Base-by-base conservation (phyloP, 2,888 invertebrate species). In the Callinectes sapidus region DNA sequence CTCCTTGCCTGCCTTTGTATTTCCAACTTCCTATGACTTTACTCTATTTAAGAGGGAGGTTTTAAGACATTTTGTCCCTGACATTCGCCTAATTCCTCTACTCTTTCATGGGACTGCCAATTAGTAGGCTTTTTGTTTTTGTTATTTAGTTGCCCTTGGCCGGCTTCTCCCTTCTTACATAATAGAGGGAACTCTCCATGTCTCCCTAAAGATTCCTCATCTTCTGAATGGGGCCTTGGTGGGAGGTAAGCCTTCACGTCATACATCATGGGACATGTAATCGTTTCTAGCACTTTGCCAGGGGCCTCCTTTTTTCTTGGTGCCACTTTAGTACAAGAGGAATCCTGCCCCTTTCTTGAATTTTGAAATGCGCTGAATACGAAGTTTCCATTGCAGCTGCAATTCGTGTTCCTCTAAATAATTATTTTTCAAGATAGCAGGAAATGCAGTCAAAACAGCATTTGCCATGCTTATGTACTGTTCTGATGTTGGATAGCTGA, bases 141-240 rank as follows among this genome's bases (percentile, higher is more conserved):
- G n/a, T n/a, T n/a, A n/a, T n/a, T n/a, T n/a, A n/a, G n/a, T n/a
- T n/a, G n/a, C n/a, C n/a, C n/a, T n/a, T n/a, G n/a, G n/a, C n/a
- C n/a, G n/a, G n/a, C n/a, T n/a, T n/a, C n/a, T n/a, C n/a, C n/a
- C n/a, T n/a, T n/a, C n/a, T n/a, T n/a, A n/a, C n/a, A n/a, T n/a
- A n/a, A n/a, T n/a, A n/a, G n/a, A n/a, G n/a, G n/a, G n/a, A n/a
- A 71, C 71, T 71, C n/a, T n/a, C 71, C 1, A n/a, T 71, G 71
- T 71, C 71, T 18, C 71, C n/a, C 71, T 71, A 71, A n/a, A n/a
- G 71, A 71, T 2, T 71, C 71, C 1, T 71, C 71, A 71, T 71
- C 71, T 71, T 71, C 71, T 71, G 71, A 71, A 71, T 71, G 71
- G 71, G 71, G 71, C n/a, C 71, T 71, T 71, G n/a, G 23, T n/a